phyloP scores from a whole-genome alignment of 2,888 invertebrate genomes.

The Cataglyphis livida region DNA sequence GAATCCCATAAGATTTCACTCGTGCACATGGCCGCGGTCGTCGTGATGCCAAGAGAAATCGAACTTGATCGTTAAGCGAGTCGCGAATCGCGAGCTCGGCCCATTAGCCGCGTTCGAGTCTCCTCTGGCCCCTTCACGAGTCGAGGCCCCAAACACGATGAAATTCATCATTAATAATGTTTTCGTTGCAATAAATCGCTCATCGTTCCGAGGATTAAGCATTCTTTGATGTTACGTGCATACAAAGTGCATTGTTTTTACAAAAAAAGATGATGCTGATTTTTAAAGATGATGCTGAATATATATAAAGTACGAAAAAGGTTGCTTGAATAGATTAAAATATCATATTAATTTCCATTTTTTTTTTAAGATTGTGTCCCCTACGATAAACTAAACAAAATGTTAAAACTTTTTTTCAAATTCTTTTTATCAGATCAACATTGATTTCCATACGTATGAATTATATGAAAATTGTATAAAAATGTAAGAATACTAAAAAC shows the following conservation, averaged over 20 bases:
- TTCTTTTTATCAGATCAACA: not conserved
- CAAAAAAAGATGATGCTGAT: not conserved
- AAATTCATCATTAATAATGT: conserved; percentile 24
- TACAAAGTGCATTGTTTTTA: not conserved
- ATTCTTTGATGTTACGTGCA: not conserved
- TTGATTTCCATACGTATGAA: not conserved
- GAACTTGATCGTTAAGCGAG: conserved; percentile 84
- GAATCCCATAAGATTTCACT: conserved; percentile 68
- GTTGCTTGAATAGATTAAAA: not conserved
- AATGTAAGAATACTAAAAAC: not conserved
- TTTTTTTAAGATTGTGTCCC: not conserved
- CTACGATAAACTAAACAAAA: not conserved
- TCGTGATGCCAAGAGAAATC: conserved; percentile 83
- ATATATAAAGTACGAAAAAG: not conserved
- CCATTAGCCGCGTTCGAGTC: conserved; percentile 81
- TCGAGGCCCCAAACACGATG: not conserved
- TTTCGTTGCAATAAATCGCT: not conserved
- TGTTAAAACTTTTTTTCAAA: not conserved
- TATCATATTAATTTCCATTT: not conserved
- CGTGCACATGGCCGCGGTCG: conserved; percentile 69
- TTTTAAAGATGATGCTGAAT: not conserved
- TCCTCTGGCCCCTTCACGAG: conserved; percentile 52
- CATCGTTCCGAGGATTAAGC: not conserved
- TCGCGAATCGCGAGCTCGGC: conserved; percentile 81
- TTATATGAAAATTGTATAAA: not conserved